These are phyloP conservation scores for Trichogramma evanescens DNA, from an alignment of 2,888 invertebrate genomes.

Conservation along the genomic window DNA sequence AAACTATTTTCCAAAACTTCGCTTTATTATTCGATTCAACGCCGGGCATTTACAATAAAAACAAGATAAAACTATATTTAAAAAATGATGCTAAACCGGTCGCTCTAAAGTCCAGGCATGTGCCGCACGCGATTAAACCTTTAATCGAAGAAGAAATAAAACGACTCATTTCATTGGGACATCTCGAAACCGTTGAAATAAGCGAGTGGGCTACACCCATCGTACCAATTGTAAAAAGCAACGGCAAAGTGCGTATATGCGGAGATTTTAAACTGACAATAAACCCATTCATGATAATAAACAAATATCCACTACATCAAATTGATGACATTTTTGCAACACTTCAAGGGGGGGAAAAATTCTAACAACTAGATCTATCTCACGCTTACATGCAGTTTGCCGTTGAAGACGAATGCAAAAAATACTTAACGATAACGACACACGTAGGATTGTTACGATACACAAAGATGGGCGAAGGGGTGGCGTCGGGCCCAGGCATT, in stretches of 20 bases:
- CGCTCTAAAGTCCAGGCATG: not conserved
- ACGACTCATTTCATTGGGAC: not conserved
- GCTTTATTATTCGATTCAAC: not conserved
- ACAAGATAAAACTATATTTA: not conserved
- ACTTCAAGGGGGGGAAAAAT: not conserved
- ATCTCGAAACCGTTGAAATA: no score
- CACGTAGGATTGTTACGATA: no score
- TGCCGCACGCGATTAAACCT: not conserved
- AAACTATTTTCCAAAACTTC: not conserved
- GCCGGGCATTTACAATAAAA: not conserved
- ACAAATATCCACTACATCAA: not conserved
- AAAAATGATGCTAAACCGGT: not conserved
- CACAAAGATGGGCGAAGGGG: no score
- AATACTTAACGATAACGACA: not conserved
- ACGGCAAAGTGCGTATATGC: not conserved
- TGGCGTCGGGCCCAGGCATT: not conserved
- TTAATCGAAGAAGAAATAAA: not conserved
- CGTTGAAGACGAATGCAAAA: not conserved
- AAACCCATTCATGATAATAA: not conserved
- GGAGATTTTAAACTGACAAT: not conserved
- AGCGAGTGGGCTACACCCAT: conserved; percentile 20
- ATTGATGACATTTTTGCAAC: not conserved
- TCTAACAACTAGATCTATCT: not conserved
- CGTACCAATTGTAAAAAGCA: conserved; percentile 21
- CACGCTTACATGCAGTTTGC: not conserved